phyloP scores from a whole-genome alignment of 2,113 vertebrate species.

The Indri indri region DNA sequence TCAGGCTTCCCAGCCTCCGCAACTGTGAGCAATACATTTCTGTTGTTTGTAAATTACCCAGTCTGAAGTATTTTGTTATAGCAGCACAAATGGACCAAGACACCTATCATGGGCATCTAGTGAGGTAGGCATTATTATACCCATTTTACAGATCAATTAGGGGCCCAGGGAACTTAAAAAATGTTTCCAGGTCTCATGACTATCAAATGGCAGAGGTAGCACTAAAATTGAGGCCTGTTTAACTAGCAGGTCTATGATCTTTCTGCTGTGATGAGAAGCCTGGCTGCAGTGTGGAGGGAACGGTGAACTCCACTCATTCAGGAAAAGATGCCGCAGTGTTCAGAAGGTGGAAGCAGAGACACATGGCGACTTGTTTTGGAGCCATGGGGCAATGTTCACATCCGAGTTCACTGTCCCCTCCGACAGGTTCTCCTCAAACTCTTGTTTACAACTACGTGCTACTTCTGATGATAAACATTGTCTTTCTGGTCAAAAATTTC shows the following conservation, averaged over 20 bases:
- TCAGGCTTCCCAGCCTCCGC: neutral
- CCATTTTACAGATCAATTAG: neutral
- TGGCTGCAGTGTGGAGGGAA: neutral
- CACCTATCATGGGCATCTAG: fast-evolving
- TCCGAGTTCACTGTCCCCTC: neutral
- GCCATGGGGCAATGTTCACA: fast-evolving
- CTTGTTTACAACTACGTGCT: neutral
- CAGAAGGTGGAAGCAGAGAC: neutral
- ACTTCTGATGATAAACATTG: neutral
- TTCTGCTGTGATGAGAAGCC: neutral
- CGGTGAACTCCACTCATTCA: neutral
- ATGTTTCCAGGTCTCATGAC: neutral
- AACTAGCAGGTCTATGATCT: neutral
- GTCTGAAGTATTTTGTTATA: neutral
- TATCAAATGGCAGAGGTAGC: neutral
- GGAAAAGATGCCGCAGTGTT: fast-evolving
- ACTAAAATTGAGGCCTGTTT: neutral
- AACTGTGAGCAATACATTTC: neutral
- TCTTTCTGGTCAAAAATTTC: neutral
- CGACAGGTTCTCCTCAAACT: neutral
- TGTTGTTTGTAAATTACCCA: neutral
- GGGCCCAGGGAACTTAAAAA: neutral
- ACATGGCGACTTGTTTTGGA: neutral
- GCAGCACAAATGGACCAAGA: neutral
- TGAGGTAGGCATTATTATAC: fast-evolving